phyloP scores from a whole-genome alignment of 2,797 vertebrate species.

The Neoniphon sammara region DNA sequence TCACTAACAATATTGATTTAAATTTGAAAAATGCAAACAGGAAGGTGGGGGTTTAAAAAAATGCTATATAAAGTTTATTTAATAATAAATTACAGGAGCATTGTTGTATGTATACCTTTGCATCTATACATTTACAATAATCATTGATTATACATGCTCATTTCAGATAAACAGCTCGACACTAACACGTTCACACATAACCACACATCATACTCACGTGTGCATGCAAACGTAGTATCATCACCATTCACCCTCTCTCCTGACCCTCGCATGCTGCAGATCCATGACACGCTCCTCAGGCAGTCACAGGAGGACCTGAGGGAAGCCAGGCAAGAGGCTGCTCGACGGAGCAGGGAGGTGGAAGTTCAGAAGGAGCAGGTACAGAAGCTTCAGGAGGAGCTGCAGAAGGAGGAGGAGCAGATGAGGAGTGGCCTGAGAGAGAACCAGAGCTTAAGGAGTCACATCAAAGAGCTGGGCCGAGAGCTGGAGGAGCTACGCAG shows the following conservation, averaged over 20 bases:
- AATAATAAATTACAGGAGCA: no score
- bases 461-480: slow-evolving; percentile 39
- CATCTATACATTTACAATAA: not conserved
- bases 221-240: not conserved
- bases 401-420: slow-evolving; percentile 50
- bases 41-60: no score
- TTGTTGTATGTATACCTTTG: no score
- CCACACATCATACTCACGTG: no score
- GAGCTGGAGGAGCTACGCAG: slow-evolving; percentile 58
- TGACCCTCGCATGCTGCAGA: slow-evolving; percentile 40
- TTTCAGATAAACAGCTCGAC: not conserved
- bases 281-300: slow-evolving; percentile 41
- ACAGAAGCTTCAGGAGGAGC: slow-evolving; percentile 50
- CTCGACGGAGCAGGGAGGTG: slow-evolving; percentile 42
- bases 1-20: no score
- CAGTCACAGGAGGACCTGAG: slow-evolving; percentile 61
- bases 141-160: not conserved
- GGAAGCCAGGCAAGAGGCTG: slow-evolving; percentile 53
- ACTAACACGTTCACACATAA: not conserved
- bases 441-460: slow-evolving; percentile 50
- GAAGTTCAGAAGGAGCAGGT: slow-evolving; percentile 41
- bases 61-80: no score
- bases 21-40: no score
- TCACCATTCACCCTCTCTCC: slow-evolving; percentile 4
- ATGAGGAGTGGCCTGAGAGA: slow-evolving; percentile 47